These are phyloP conservation scores for Drosophila subquinaria DNA, from an alignment of 2,888 invertebrate genomes.

Conservation along the genomic window DNA sequence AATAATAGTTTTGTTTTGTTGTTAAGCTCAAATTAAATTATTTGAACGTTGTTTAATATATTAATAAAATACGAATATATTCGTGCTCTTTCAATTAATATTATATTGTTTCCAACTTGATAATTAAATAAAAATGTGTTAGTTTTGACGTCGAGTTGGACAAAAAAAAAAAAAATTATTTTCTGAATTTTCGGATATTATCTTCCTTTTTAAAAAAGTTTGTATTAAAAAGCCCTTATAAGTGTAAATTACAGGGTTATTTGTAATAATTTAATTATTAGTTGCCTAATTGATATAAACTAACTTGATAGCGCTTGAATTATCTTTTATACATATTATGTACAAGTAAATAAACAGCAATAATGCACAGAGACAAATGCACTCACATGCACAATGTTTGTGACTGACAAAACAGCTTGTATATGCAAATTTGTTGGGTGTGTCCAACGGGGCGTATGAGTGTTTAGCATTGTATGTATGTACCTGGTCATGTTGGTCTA, in stretches of 20 bases:
- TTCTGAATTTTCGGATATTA: neutral
- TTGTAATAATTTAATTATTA: neutral
- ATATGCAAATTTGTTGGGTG: slow-evolving; percentile 44
- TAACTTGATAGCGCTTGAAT: neutral
- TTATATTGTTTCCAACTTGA: neutral
- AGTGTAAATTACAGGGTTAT: neutral
- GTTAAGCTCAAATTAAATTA: neutral
- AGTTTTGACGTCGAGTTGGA: neutral
- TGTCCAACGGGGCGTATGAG: slow-evolving; percentile 51
- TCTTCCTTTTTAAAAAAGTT: too few species aligned
- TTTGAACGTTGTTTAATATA: neutral
- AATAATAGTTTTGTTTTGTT: neutral
- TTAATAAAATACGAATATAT: neutral
- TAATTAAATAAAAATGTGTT: slow-evolving; percentile 3
- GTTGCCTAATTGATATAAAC: slow-evolving; percentile 1
- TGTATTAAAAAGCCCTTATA: neutral
- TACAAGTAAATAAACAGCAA: neutral
- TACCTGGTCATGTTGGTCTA: neutral
- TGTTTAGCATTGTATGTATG: slow-evolving; percentile 23
- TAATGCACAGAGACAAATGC: neutral
- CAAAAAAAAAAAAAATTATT: neutral
- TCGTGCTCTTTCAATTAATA: neutral
- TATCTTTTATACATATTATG: neutral
- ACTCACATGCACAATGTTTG: slow-evolving; percentile 4
- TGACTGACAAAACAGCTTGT: slow-evolving; percentile 16